phyloP scores from a whole-genome alignment of 2,797 vertebrate genomes.

The Chelonia mydas region DNA sequence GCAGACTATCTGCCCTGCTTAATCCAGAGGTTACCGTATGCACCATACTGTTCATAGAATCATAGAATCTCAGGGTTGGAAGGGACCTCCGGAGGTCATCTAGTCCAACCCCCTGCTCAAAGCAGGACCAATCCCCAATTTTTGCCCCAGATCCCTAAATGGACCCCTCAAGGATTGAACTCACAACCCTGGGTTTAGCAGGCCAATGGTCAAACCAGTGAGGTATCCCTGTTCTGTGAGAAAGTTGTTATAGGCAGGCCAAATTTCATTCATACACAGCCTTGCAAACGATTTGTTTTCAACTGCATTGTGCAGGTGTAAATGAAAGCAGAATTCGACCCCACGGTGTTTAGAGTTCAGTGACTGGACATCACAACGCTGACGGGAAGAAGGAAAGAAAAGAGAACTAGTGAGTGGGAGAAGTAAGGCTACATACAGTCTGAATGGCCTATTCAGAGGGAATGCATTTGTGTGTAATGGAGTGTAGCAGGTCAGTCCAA shows the following conservation, averaged over 20 bases:
- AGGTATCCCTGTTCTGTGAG: not conserved
- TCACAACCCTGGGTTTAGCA: too few species aligned
- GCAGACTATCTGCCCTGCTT: not conserved
- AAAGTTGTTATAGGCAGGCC: not conserved
- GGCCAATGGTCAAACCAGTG: too few species aligned
- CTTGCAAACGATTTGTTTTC: not conserved
- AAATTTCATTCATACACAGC: too few species aligned
- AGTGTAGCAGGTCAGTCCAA: not conserved
- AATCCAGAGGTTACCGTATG: not conserved
- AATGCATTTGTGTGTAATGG: not conserved
- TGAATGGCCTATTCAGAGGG: not conserved
- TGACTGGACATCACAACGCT: not conserved
- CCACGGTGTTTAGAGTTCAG: not conserved
- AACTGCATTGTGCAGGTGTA: not conserved
- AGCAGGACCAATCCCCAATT: too few species aligned
- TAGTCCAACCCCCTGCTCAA: too few species aligned
- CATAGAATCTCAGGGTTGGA: too few species aligned
- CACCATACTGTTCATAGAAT: too few species aligned
- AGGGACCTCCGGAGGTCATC: too few species aligned
- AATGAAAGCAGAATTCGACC: not conserved
- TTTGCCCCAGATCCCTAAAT: too few species aligned
- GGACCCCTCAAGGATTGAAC: too few species aligned
- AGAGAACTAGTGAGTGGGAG: accelerated
- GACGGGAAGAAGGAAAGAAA: not conserved
- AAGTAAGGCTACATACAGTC: not conserved